These are phyloP conservation scores for Naso thynnoides DNA, from an alignment of 2,797 vertebrate genomes.

Conservation along the genomic window DNA sequence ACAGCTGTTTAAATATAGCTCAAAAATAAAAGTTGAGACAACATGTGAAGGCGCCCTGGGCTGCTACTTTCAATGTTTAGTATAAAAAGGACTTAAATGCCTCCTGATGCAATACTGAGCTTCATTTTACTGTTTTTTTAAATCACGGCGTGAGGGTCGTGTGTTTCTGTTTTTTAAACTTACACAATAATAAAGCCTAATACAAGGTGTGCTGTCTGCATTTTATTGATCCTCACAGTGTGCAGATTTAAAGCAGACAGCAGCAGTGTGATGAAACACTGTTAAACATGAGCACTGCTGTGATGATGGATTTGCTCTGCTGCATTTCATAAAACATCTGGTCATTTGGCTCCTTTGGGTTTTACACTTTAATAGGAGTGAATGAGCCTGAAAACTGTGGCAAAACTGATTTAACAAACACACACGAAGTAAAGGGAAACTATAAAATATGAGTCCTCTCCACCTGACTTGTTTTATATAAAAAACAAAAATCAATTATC, in stretches of 20 bases:
- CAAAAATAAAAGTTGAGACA: neutral
- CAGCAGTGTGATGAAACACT: conserved; percentile 5
- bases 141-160: neutral
- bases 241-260: neutral
- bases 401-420: neutral
- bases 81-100: neutral
- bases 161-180: neutral
- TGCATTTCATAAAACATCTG: neutral
- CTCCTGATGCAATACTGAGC: neutral
- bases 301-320: neutral
- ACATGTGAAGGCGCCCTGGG: neutral
- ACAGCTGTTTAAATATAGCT: conserved; percentile 39
- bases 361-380: neutral
- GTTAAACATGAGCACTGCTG: conserved; percentile 1
- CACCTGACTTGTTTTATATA: neutral
- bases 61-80: neutral
- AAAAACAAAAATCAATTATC: too few relatives aligned
- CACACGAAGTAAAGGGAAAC: neutral
- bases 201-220: neutral
- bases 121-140: neutral
- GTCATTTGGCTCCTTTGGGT: neutral
- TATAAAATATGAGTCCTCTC: neutral
- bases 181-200: neutral
- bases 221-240: neutral
- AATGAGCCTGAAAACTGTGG: neutral